Base-by-base conservation (phyloP, 1,140 invertebrate species). In the Drosophila ananassae region DNA sequence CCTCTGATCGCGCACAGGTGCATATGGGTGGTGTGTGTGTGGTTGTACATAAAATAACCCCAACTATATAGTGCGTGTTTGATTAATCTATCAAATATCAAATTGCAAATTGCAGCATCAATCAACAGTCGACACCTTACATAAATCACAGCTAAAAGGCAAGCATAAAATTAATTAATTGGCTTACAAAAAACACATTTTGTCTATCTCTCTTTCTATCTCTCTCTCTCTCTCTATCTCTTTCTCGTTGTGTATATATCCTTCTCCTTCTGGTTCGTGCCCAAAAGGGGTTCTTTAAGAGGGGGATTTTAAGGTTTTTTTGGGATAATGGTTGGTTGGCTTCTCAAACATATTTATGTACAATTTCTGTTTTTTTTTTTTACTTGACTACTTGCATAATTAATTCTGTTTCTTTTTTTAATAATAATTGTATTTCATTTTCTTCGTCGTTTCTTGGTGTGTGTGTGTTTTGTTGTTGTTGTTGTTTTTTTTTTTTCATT, bases 61-160 rank as follows among this genome's bases (percentile, higher is more conserved):
- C 56, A 48, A 58, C 56, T 58, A 58, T 22, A 17, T 39, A 12
- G 24, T n/a, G 58, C 17, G 8, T 66, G 48, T 39, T 48, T 48
- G 46, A 56, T 69, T 32, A 69, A 39, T 55, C 53, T 62, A 62
- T 62, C 57, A 37, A 59, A 59, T 59, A 59, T 59, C 57, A 48
- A 59, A 59, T 28, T 9, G 21, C 21, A 22, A 17, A 17, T 50
- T 9, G 21, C 21, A 22, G 44, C 17, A 47, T 69, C 41, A 57
- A 69, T 57, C 55, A 56, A 52, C 51, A 39, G 53, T 32, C 56
- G 53, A 58, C 30, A 57, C 54, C 67, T 56, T 69, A 51, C 37
- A 44, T 74, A 63, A 89, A 87, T 87, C 82, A 87, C 82, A 87
- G 82, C 83, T 89, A 87, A 89, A 87, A 89, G 82, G 82, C 82